Percentiles rank a stretch among this genome's conserved stretches.
Conservation (phyloP, 2,888 invertebrate species). For the Anaspis maculata region DNA sequence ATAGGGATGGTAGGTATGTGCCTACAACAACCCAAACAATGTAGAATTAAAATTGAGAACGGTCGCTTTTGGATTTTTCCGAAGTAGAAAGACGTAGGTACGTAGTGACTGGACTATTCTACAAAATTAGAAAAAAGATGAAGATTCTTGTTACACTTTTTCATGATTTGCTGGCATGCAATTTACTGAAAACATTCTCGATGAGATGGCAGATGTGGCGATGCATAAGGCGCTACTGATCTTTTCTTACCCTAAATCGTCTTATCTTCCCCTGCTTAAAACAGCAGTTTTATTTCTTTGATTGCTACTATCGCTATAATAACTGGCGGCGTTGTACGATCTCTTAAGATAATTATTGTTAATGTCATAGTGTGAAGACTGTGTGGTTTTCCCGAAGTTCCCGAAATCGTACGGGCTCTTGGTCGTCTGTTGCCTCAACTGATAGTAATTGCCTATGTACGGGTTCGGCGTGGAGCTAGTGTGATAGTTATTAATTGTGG, state of each 20-base stretch:
- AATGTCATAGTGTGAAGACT: conserved; percentile 28
- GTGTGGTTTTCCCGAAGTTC: conserved; percentile 34
- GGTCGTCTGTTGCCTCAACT: conserved; percentile 45
- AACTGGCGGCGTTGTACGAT: conserved; percentile 44
- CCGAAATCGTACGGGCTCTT: conserved; percentile 47
- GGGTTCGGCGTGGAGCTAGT: conserved; percentile 49
- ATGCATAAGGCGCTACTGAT: too few relatives aligned
- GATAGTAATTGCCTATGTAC: conserved; percentile 43
- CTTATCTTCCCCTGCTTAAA: conserved; percentile 9
- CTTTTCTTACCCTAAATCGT: conserved; percentile 25
- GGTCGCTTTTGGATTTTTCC: too few relatives aligned
- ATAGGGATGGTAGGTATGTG: too few relatives aligned
- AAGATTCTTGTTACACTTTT: too few relatives aligned
- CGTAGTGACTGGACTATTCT: too few relatives aligned
- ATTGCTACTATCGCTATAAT: conserved; percentile 38
- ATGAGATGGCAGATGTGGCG: too few relatives aligned
- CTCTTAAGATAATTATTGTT: conserved; percentile 42
- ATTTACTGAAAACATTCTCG: too few relatives aligned
- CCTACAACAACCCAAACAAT: too few relatives aligned
- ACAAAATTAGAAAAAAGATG: too few relatives aligned
- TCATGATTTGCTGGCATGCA: too few relatives aligned
- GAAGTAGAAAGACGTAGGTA: too few relatives aligned
- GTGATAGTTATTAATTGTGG: conserved; percentile 7
- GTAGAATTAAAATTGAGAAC: too few relatives aligned
- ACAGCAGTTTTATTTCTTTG: conserved; percentile 28